Evolutionary conservation across 2,888 invertebrate species (phyloP), one percentile per base, ranked within the genome.

Genomic region (Lasioglossum leucozonium): DNA sequence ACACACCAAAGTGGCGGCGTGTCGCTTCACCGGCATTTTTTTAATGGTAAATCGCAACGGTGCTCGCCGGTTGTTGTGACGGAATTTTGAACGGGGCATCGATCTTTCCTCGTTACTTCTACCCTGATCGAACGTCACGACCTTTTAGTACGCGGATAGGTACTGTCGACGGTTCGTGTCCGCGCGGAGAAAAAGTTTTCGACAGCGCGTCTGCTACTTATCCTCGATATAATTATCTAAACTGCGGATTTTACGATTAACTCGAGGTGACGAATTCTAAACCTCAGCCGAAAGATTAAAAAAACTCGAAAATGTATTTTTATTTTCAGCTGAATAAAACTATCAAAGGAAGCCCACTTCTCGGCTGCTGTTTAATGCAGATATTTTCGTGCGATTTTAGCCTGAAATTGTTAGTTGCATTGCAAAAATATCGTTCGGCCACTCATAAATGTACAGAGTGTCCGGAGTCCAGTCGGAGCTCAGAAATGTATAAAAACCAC

Each of bases 1-100:
- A 84, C 83, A 84, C 72, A 75, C 75, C 72, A 82, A 84, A 84
- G 83, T 84, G 84, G 72, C 74, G 73, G 77, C 44, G 75, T 51
- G 75, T 82, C 72, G 84, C 74, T 75, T 65, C 78, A 72, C 10
- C 78, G 78, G 37, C 82, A 40, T 22, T 77, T 62, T 84, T 77
- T 79, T 69, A 47, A 72, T 72, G 26, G 72, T 72, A 42, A 67
- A 42, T 71, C 71, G 42, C 71, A 67, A 40, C 71, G 42, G 13
- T 71, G 42, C 42, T 71, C 71, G 26, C 71, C 42, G 42, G 71
- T 42, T 72, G 76, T 81, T 76, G 72, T 62, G 75, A 44, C 75
- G 65, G 44, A 44, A 62, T 42, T 75, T 34, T 62, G 75, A 75
- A 65, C 42, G 42, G 67, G 67, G 22, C 67, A 67, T 67, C 67